Base-by-base conservation (phyloP, 92 coral and sea anemone species). In the Parazoanthus darwini region DNA sequence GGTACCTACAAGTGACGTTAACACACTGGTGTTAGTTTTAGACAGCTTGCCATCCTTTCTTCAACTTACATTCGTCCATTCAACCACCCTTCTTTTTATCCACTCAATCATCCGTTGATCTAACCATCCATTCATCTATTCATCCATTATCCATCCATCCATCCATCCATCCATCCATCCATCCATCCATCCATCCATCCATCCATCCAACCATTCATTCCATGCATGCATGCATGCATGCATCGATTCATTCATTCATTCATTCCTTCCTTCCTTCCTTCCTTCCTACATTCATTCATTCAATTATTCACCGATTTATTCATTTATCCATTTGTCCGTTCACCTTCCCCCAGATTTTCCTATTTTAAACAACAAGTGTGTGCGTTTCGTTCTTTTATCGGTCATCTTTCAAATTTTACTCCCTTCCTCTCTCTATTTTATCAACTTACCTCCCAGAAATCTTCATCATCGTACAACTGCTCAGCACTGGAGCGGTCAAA, bases 381-480 rank as follows among this genome's bases (percentile, higher is more conserved):
- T 14, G 26, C 6, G 26, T 63, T 20, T 63, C 8, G 22, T 63
- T 63, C n/a, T 63, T 23, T 63, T 8, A 25, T 72, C n/a, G 1
- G 42, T 26, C 42, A 33, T 72, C 14, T 68, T 68, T 26, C 38
- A 29, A 72, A 9, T 4, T 13, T 26, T 42, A 20, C 33, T 36
- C 42, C 77, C 15, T 36, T 26, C 23, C 14, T 72, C 37, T 25
- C 8, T 72, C 18, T 11, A 9, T 25, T 14, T 29, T 72, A 1
- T 22, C 42, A 72, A 86, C 93, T 74, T 88, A 96, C 98, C 90
- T 94, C 94, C 93, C 94, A 96, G 92, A 77, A 94, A 78, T 94
- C 98, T 29, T 80, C 94, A 77, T 96, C 98, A 83, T 96, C 98
- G 44, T 92, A 96, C 92, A 96, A 76, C 88, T 96, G 98, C 13